A percentile compares a stretch with the other conserved stretches of the same genome.
These are phyloP conservation scores for Mola mola DNA, from an alignment of 2,113 vertebrate genomes.

Conservation along the genomic window DNA sequence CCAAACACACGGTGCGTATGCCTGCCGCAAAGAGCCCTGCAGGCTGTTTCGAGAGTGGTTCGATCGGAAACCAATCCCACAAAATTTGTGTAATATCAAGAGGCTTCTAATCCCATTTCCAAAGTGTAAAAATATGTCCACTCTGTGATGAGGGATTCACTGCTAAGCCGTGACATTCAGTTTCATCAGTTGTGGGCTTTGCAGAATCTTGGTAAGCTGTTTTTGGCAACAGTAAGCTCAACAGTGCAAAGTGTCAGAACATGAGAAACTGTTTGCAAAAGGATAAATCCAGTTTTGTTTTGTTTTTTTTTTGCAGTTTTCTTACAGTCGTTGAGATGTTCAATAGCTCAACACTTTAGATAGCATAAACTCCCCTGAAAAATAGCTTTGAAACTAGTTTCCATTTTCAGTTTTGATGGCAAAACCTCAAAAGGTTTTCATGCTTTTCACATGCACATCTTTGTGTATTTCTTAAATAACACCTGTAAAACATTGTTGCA, in stretches of 20 bases:
- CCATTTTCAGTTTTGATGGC: too few species aligned
- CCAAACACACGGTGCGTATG: not conserved
- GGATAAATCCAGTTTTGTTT: not conserved
- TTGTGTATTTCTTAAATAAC: too few species aligned
- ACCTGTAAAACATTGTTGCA: too few species aligned
- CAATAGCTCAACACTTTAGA: too few species aligned
- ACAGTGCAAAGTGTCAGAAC: constrained; percentile 10
- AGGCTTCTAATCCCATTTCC: not conserved
- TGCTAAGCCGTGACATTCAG: constrained; percentile 8
- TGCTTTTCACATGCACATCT: too few species aligned
- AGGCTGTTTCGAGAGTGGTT: not conserved
- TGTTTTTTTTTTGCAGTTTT: too few species aligned
- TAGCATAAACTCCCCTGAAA: too few species aligned
- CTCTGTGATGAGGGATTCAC: not conserved
- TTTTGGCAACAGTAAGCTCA: constrained; percentile 15
- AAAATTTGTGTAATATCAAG: not conserved
- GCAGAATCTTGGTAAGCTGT: constrained; percentile 17
- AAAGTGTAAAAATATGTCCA: constrained; percentile 3
- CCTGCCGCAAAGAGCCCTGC: not conserved
- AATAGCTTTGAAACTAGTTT: too few species aligned
- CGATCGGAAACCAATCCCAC: not conserved
- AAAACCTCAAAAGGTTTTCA: too few species aligned
- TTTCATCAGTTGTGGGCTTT: constrained; percentile 2
- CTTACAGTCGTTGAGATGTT: too few species aligned
- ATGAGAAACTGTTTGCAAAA: constrained; percentile 1